Conservation (phyloP, 2,113 vertebrate species). For the Colossoma macropomum region DNA sequence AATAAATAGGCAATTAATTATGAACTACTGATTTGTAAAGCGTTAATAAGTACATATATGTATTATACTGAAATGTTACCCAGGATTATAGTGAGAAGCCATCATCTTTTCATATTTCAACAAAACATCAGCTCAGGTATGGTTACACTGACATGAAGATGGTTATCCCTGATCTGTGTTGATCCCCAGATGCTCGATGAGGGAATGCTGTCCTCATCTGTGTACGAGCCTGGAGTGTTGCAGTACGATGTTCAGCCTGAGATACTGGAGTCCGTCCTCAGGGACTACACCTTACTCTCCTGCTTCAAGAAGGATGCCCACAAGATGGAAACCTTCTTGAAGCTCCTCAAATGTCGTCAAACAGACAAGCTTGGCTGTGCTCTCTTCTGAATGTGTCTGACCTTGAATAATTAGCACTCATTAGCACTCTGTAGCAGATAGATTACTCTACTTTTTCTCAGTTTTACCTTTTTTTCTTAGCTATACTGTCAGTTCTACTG, state of each 20-base stretch:
- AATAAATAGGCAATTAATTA: no score
- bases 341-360: slow-evolving; percentile 78
- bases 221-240: slow-evolving; percentile 52
- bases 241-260: slow-evolving; percentile 63
- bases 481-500: neutral
- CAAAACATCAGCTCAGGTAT: neutral
- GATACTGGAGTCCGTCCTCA: slow-evolving; percentile 71
- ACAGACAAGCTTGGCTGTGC: slow-evolving; percentile 70
- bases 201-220: slow-evolving; percentile 45
- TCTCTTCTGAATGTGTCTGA: slow-evolving; percentile 23
- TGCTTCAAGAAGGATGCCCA: slow-evolving; percentile 82
- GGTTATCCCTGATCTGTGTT: neutral
- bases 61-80: no score
- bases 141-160: neutral
- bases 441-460: neutral
- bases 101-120: no score
- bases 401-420: neutral
- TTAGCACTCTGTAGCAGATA: no score
- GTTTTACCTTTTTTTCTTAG: neutral
- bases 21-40: no score
- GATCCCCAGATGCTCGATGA: slow-evolving; percentile 74
- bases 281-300: slow-evolving; percentile 71
- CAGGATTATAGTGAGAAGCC: no score
- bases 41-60: no score
- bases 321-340: slow-evolving; percentile 80